Conservation (phyloP, 2,113 vertebrate genomes). For the Arothron firmamentum region DNA sequence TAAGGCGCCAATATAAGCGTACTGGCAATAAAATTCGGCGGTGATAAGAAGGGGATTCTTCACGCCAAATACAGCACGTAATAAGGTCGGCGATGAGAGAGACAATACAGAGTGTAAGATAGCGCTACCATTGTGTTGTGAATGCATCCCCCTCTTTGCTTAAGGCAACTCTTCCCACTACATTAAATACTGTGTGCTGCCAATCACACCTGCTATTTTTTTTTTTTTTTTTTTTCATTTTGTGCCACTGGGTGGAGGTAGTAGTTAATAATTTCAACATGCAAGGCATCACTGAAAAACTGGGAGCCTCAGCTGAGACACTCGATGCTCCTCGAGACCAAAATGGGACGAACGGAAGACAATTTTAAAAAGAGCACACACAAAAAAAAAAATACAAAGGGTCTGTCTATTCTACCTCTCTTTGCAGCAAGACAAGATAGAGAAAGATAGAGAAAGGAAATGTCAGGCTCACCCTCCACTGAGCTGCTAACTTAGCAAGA, state of each 20-base stretch:
- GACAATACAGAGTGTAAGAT: slow-evolving; percentile 68
- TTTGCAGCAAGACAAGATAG: slow-evolving; percentile 31
- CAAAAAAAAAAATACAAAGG: not conserved
- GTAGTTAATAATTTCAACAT: slow-evolving; percentile 68
- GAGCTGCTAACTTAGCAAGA: slow-evolving; percentile 56
- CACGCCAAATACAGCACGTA: slow-evolving; percentile 66
- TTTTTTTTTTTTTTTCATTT: slow-evolving; percentile 51
- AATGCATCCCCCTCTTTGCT: slow-evolving; percentile 65
- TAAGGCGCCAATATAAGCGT: slow-evolving; percentile 49
- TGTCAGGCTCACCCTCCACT: slow-evolving; percentile 49
- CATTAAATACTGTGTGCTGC: slow-evolving; percentile 69
- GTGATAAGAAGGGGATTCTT: slow-evolving; percentile 65
- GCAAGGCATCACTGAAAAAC: slow-evolving; percentile 27
- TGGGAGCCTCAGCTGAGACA: slow-evolving; percentile 9
- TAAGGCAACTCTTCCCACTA: slow-evolving; percentile 69
- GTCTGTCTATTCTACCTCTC: slow-evolving; percentile 2
- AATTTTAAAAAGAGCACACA: not conserved
- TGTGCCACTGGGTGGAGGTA: slow-evolving; percentile 78
- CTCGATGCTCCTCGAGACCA: slow-evolving; percentile 23
- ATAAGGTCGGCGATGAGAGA: slow-evolving; percentile 63
- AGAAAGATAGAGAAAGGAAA: slow-evolving; percentile 32
- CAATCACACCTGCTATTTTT: slow-evolving; percentile 64
- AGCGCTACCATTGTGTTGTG: slow-evolving; percentile 59
- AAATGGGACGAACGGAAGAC: slow-evolving; percentile 19
- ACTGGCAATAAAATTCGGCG: slow-evolving; percentile 66